Evolutionary conservation across 2,888 invertebrate genomes (phyloP).

Genomic region (Calameuta pallipes): DNA sequence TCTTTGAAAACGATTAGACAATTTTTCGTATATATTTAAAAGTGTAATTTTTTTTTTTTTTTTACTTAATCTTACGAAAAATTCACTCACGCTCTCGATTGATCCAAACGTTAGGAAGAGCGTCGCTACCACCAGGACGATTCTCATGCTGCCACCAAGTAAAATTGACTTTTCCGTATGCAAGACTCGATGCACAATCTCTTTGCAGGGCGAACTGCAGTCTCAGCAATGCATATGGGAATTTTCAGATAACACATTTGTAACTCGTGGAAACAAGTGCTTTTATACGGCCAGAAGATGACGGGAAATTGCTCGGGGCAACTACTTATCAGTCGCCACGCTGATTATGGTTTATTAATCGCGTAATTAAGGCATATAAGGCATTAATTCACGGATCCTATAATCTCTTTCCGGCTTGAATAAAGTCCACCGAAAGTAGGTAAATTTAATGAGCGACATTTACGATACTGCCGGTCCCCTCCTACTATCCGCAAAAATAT

Average conservation of each 20-base stretch:
- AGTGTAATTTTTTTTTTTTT: too few relatives aligned
- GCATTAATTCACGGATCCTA: not conserved
- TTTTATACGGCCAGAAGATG: not conserved
- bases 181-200: not conserved
- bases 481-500: too few relatives aligned
- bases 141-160: not conserved
- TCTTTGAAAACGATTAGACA: conserved; percentile 17
- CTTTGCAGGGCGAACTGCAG: not conserved
- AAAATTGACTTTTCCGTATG: not conserved
- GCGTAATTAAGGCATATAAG: not conserved
- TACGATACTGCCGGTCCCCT: not conserved
- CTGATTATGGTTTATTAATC: not conserved
- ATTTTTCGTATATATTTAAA: not conserved
- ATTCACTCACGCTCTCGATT: not conserved
- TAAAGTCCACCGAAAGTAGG: not conserved
- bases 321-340: not conserved
- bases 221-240: not conserved
- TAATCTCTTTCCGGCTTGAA: not conserved
- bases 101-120: not conserved
- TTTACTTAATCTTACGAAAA: not conserved
- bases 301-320: not conserved
- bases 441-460: not conserved
- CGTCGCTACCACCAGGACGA: not conserved
- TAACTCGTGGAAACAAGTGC: not conserved
- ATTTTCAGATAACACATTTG: not conserved